Percentiles rank a stretch among this genome's conserved stretches.
Evolutionary conservation across 2,888 invertebrate species (phyloP).

Genomic region (Merodon equestris): DNA sequence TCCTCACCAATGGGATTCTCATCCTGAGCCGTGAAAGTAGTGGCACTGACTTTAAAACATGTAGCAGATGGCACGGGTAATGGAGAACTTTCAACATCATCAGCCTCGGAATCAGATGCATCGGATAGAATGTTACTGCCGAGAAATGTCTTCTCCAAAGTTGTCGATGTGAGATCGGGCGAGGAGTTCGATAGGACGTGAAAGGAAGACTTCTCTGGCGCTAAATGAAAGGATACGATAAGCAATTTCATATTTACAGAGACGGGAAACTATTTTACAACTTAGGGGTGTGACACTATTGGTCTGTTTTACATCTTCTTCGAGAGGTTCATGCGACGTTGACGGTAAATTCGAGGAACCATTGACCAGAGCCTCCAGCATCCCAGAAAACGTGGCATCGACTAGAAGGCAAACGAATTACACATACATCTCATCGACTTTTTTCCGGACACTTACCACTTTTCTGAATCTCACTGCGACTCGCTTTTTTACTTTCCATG

Average conservation of each 20-base stretch:
- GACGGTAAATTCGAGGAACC: slow-evolving; percentile 51
- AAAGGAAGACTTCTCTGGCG: slow-evolving; percentile 66
- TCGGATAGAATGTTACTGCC: slow-evolving; percentile 79
- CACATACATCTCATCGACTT: too few relatives aligned
- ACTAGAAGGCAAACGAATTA: slow-evolving; percentile 35
- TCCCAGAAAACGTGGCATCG: slow-evolving; percentile 68
- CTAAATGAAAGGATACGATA: slow-evolving; percentile 18
- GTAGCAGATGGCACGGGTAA: slow-evolving; percentile 23
- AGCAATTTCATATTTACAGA: not conserved
- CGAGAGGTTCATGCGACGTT: slow-evolving; percentile 28
- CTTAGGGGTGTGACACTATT: slow-evolving; percentile 48
- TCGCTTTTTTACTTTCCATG: slow-evolving; percentile 31
- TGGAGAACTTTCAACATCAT: slow-evolving; percentile 83
- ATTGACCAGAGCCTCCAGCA: slow-evolving; percentile 63
- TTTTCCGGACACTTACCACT: slow-evolving; percentile 43
- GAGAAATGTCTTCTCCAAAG: slow-evolving; percentile 52
- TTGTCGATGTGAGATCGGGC: slow-evolving; percentile 77
- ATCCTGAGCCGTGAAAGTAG: slow-evolving; percentile 36
- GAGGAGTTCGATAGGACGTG: slow-evolving; percentile 80
- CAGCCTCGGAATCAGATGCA: slow-evolving; percentile 88
- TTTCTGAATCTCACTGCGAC: slow-evolving; percentile 58
- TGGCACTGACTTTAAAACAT: slow-evolving; percentile 41
- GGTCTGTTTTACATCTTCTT: slow-evolving; percentile 30
- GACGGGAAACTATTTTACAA: slow-evolving; percentile 39
- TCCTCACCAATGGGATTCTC: slow-evolving; percentile 78